phyloP scores from a whole-genome alignment of 2,113 vertebrate genomes.

The Leucoraja erinaceus region DNA sequence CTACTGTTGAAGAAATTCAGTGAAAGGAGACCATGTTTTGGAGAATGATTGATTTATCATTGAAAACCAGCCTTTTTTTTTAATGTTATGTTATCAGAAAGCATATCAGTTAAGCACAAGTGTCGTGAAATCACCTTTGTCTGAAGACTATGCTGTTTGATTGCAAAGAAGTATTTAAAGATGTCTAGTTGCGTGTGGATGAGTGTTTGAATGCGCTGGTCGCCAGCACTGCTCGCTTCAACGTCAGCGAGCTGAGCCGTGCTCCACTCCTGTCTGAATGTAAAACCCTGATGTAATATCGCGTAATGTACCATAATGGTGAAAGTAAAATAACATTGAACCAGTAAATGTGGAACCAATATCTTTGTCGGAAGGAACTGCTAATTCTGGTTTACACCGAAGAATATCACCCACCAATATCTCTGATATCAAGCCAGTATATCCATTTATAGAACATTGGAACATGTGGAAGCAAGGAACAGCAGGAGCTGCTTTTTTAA shows the following conservation, averaged over 20 bases:
- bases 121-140: not conserved
- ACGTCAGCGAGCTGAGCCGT: too few species aligned
- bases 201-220: too few species aligned
- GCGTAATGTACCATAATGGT: too few species aligned
- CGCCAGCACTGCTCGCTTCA: not conserved
- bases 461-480: too few species aligned
- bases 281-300: not conserved
- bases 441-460: not conserved
- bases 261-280: not conserved
- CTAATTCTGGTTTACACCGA: too few species aligned
- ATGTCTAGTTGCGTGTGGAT: not conserved
- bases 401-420: not conserved
- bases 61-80: too few species aligned
- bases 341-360: not conserved
- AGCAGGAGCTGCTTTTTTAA: too few species aligned
- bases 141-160: not conserved
- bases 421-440: not conserved
- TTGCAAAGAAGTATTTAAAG: not conserved
- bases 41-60: too few species aligned
- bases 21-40: too few species aligned
- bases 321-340: not conserved
- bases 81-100: not conserved
- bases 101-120: not conserved
- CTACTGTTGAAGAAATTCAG: too few species aligned
- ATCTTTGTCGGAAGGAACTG: not conserved